Conservation (phyloP, 2,797 vertebrate species). For the Oreochromis mossambicus region DNA sequence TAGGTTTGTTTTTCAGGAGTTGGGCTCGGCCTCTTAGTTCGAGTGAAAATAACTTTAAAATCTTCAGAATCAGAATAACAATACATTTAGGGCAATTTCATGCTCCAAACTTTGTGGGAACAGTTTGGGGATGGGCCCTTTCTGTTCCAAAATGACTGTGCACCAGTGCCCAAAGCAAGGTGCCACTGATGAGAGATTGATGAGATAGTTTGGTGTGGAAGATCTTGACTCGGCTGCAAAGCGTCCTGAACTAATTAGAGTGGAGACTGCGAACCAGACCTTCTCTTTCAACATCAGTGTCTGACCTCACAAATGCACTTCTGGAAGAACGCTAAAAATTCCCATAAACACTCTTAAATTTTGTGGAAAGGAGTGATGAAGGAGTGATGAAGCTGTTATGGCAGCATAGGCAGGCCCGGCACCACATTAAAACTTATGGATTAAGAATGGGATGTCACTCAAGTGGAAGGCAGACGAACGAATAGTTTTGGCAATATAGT, state of each 20-base stretch:
- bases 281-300: neutral
- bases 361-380: neutral
- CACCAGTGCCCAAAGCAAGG: neutral
- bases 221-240: neutral
- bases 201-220: neutral
- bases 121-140: neutral
- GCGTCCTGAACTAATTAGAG: neutral
- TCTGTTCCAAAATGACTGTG: neutral
- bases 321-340: neutral
- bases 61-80: neutral
- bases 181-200: rapidly evolving
- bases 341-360: neutral
- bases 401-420: neutral
- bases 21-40: no score
- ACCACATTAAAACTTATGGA: neutral
- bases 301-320: neutral
- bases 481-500: neutral
- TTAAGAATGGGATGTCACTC: neutral
- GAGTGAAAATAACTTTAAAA: no score
- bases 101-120: neutral
- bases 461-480: rapidly evolving
- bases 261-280: neutral
- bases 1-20: no score
- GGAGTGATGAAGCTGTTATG: neutral
- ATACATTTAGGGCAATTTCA: neutral